Evolutionary conservation across 2,888 invertebrate species (phyloP), one percentile per base, ranked within the genome.

Genomic region (Notodonta ziczac): DNA sequence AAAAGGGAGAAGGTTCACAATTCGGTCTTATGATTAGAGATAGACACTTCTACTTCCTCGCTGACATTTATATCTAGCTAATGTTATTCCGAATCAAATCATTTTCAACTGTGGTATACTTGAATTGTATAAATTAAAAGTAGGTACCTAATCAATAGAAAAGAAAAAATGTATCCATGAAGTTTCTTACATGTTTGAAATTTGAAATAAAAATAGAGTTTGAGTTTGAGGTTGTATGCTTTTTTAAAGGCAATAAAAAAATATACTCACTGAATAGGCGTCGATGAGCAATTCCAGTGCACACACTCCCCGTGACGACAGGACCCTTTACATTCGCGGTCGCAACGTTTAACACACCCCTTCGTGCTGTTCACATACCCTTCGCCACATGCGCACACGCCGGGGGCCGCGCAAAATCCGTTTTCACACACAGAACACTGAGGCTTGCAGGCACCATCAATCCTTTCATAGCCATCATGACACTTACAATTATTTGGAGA

Each of bases 401-500:
- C 63, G 1, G 77, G 73, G 1, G 60, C 76, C 5, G 65, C 60
- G 48, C 81, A 81, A 12, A 58, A 67, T 62, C 76, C 87, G 13
- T 74, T 68, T 9, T 59, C 44, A 56, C 56, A 67, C 5, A 65
- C 61, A 13, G 73, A 65, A 58, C 80, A 80, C 50, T 67, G 58
- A 39, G 80, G 77, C 48, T 58, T 69, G 52, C 79, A 80, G 13
- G 60, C 62, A 48, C 62, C 71, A 40, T 65, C 61, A 50, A 60
- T 35, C 50, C 60, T 56, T 13, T 35, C 48, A 50, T 80, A 87
- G 1, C 94, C 94, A 8, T 76, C 77, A 52, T 86, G 81, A 67
- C 95, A 95, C 32, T 85, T 78, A 52, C 94, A 95, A 5, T 76
- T 78, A 40, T 92, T 84, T 0, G 94, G 94, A 8, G 72, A 77